Base-by-base conservation (phyloP, 2,113 vertebrate genomes). In the Bufo bufo region DNA sequence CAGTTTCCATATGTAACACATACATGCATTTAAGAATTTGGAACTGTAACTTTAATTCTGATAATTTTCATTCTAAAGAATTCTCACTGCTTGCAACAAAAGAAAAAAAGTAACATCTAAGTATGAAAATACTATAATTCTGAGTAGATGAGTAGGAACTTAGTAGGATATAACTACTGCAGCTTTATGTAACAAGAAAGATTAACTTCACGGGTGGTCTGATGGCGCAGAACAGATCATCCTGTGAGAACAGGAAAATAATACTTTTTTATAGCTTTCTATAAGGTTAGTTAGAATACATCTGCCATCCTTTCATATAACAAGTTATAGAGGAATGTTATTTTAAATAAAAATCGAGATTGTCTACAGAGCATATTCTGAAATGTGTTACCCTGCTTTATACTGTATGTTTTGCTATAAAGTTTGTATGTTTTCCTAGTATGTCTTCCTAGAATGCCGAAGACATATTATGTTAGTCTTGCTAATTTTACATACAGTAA, bases 161-260 rank as follows among this genome's bases (percentile, higher is more conserved):
- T 85, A 45, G 50, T 45, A 74, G 66, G 52, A 85, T 85, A 17
- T 58, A 19, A 74, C 65, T 56, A 74, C 65, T 56, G 50, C 33
- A 58, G 61, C 66, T 74, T 74, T 33, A 71, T 74, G 52, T 43
- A 74, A 74, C 69, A 85, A 54, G 52, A 74, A 74, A 54, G 83
- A 74, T 85, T 69, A 85, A 58, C 50, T 43, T 54, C n/a, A 45
- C 33, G 83, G 83, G 83, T 85, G 83, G 83, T 85, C 83, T 71
- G 66, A 45, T 85, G 33, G 50, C 16, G 11, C 23, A 47, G 66
- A 71, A 84, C 33, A 72, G 49, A 85, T 72, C 69, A 72, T 23
- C 23, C 4, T 43, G 14, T 85, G 83, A 85, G 83, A 83, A 61
- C 81, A 83, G 19, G 81, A 83, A 69, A 45, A 69, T 83, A 69